Percentiles rank a stretch among this genome's conserved stretches.
These are phyloP conservation scores for Pholis gunnellus DNA, from an alignment of 2,113 vertebrate genomes.

Conservation along the genomic window DNA sequence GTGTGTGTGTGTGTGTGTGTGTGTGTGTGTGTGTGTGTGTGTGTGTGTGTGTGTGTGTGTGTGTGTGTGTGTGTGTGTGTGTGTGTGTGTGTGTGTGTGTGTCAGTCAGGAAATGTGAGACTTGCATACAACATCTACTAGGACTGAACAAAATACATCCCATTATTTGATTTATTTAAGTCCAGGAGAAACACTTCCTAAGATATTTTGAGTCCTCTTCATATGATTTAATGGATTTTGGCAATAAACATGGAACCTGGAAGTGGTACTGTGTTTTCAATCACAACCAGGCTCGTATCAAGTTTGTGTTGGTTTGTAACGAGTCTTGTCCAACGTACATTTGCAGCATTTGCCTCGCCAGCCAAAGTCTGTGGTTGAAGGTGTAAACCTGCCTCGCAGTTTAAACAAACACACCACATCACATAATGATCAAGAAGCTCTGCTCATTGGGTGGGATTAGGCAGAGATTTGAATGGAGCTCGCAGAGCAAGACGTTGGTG, in stretches of 20 bases:
- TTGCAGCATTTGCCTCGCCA: slow-evolving; percentile 7
- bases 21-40: too few relatives aligned
- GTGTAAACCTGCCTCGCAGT: slow-evolving; percentile 16
- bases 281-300: not conserved
- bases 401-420: slow-evolving; percentile 32
- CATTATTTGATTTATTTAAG: not conserved
- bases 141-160: not conserved
- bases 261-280: not conserved
- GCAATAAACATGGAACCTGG: not conserved
- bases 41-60: too few relatives aligned
- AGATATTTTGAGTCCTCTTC: not conserved
- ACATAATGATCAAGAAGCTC: slow-evolving; percentile 2
- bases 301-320: not conserved
- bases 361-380: slow-evolving; percentile 42
- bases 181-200: not conserved
- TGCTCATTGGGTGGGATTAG: not conserved
- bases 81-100: not conserved
- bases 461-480: not conserved
- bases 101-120: not conserved
- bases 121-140: not conserved
- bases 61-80: too few relatives aligned
- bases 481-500: not conserved
- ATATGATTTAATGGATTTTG: slow-evolving; percentile 15
- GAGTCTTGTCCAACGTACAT: not conserved
- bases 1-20: too few relatives aligned